These are phyloP conservation scores for Rhopalosiphum maidis DNA, from an alignment of 1,140 invertebrate genomes.

Conservation along the genomic window DNA sequence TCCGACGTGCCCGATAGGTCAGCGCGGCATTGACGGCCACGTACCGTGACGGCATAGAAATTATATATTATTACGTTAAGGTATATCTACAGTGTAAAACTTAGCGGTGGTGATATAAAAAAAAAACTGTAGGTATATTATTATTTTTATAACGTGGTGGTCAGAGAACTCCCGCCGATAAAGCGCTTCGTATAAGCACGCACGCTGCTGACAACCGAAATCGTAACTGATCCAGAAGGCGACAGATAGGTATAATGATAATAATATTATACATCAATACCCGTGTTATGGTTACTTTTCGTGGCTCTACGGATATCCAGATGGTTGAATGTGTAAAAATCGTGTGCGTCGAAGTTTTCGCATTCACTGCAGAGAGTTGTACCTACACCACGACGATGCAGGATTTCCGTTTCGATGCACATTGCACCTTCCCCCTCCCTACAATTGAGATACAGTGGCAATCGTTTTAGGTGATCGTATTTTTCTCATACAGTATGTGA, in stretches of 20 bases:
- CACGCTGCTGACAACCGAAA: not conserved
- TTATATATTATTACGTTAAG: constrained; percentile 8
- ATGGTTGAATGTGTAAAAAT: not conserved
- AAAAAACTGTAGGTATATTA: not conserved
- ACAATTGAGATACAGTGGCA: not conserved
- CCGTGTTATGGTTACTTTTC: not conserved
- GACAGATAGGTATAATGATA: not conserved
- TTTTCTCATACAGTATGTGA: not conserved
- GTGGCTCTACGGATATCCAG: not conserved
- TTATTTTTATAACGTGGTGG: not conserved
- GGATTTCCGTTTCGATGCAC: not conserved
- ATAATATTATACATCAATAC: not conserved
- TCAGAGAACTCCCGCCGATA: not conserved
- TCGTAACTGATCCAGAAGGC: not conserved
- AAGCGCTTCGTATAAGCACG: not conserved
- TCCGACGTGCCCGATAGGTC: not conserved
- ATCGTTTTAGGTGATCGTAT: not conserved
- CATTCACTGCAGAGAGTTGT: not conserved
- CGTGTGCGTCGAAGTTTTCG: not conserved
- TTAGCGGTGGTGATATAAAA: not conserved
- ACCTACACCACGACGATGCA: not conserved
- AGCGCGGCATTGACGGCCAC: not conserved
- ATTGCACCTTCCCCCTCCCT: not conserved
- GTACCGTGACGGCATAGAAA: constrained; percentile 21
- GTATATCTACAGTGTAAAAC: not conserved